Conservation (phyloP, 1,140 invertebrate species). For the Papilio polytes region DNA sequence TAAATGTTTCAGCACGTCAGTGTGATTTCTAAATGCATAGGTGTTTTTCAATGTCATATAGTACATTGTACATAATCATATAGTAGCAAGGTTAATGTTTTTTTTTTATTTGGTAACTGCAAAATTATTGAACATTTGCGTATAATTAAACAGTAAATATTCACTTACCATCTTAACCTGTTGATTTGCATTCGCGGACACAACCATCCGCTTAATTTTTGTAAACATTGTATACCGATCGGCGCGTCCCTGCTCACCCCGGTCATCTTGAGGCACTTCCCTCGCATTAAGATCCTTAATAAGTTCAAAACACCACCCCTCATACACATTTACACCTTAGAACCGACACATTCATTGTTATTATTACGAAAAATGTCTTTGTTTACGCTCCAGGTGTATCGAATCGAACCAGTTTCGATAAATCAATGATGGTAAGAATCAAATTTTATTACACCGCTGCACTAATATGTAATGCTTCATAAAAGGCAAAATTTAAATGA, state of each 20-base stretch:
- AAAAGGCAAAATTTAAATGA: constrained; percentile 4
- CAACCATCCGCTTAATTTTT: constrained; percentile 78
- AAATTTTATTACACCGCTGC: not conserved
- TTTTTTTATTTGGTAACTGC: not conserved
- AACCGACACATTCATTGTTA: constrained; percentile 34
- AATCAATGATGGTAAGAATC: not conserved
- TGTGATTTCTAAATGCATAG: not conserved
- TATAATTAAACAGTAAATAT: not conserved
- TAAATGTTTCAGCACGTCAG: not conserved
- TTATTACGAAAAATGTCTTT: constrained; percentile 22
- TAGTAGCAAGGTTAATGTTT: not conserved
- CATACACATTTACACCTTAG: constrained; percentile 48
- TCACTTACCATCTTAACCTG: constrained; percentile 84
- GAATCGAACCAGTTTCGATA: not conserved
- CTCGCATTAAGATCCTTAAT: constrained; percentile 55
- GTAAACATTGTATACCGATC: constrained; percentile 83
- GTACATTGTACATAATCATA: not conserved
- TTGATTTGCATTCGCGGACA: constrained; percentile 85
- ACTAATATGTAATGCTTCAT: not conserved
- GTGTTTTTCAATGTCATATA: constrained; percentile 3
- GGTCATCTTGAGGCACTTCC: constrained; percentile 76
- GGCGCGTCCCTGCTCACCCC: constrained; percentile 83
- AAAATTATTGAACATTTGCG: not conserved
- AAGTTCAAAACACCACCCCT: constrained; percentile 43
- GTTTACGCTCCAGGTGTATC: constrained; percentile 30